phyloP scores from a whole-genome alignment of 2,113 vertebrate genomes.

The Equus przewalskii region DNA sequence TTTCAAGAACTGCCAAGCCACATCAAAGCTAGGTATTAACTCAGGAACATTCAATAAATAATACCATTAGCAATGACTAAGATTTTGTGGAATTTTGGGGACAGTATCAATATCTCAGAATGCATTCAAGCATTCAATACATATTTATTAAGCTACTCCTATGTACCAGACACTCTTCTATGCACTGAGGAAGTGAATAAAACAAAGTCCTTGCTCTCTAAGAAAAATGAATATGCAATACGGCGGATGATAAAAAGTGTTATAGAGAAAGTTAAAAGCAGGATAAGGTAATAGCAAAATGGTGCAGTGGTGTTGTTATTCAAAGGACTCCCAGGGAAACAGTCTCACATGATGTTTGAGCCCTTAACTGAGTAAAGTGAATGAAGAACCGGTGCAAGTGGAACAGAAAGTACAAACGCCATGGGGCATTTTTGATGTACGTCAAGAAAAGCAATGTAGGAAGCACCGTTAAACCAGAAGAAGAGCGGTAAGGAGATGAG shows the following conservation, averaged over 20 bases:
- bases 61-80: neutral
- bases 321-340: neutral
- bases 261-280: neutral
- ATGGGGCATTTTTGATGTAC: neutral
- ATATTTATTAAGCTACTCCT: neutral
- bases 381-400: neutral
- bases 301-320: neutral
- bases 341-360: neutral
- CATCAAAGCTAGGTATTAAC: slow-evolving; percentile 28
- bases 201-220: neutral
- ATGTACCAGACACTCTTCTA: neutral
- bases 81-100: neutral
- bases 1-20: slow-evolving; percentile 51
- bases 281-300: neutral
- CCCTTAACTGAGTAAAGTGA: neutral
- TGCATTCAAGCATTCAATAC: neutral
- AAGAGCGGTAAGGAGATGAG: neutral
- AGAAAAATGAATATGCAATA: neutral
- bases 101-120: neutral
- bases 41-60: neutral
- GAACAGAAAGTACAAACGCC: neutral
- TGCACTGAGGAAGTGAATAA: neutral
- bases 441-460: neutral
- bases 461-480: fast-evolving
- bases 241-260: neutral